phyloP scores from a whole-genome alignment of 2,113 vertebrate genomes.

The Varanus salvator region DNA sequence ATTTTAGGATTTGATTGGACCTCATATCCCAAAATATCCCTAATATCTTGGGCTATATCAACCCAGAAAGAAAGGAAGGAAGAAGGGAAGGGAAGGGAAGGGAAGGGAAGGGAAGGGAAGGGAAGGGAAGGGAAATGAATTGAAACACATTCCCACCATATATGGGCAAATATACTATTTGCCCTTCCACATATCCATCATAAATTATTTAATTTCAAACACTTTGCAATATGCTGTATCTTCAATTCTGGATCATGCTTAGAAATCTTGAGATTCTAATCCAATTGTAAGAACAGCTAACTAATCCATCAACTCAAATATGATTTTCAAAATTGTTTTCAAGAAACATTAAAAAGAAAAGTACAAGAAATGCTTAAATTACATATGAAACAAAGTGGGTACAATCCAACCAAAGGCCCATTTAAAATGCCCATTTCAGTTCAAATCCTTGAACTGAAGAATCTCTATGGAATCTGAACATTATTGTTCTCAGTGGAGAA shows the following conservation, averaged over 20 bases:
- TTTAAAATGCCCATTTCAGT: background rate
- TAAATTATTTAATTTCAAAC: background rate
- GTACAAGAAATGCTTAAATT: background rate
- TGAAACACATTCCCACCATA: too few species aligned
- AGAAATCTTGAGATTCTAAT: background rate
- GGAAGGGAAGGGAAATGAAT: too few species aligned
- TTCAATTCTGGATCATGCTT: background rate
- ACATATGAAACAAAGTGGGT: background rate
- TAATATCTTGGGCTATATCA: too few species aligned
- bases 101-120: too few species aligned
- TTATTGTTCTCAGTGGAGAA: background rate
- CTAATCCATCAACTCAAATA: constrained; percentile 16
- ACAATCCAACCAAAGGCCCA: background rate
- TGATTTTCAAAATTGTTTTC: constrained; percentile 5
- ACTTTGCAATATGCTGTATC: background rate
- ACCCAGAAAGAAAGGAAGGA: too few species aligned
- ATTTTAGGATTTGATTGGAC: too few species aligned
- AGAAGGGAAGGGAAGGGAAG: too few species aligned
- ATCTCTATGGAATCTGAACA: background rate
- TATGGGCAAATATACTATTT: too few species aligned
- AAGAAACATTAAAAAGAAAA: background rate
- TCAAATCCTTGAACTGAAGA: background rate
- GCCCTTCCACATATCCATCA: too few species aligned
- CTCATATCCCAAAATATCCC: too few species aligned
- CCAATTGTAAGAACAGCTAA: constrained; percentile 4